Evolutionary conservation across 2,797 vertebrate species (phyloP).

Genomic region (Pipistrellus pipistrellus): DNA sequence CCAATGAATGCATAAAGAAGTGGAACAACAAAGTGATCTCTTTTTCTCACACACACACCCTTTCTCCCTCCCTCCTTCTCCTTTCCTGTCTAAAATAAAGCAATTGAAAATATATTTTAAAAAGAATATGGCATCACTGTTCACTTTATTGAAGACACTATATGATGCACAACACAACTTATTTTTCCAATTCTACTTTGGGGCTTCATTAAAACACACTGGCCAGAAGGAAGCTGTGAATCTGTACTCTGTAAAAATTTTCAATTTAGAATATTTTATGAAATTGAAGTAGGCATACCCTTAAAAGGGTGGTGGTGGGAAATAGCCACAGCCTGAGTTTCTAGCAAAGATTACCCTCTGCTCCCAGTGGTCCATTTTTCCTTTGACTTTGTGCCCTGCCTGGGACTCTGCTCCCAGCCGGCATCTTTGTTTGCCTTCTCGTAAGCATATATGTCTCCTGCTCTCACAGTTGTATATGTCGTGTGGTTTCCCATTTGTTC

Average conservation of each 20-base stretch:
- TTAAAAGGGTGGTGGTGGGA: neutral
- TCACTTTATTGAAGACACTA: neutral
- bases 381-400: neutral
- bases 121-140: neutral
- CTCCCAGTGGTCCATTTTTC: neutral
- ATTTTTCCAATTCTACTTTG: constrained; percentile 53
- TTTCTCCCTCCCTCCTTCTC: neutral
- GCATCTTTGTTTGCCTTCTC: constrained; percentile 43
- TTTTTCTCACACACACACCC: neutral
- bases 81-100: neutral
- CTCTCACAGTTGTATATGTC: constrained; percentile 41
- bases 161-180: neutral
- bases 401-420: neutral
- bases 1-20: neutral
- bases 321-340: neutral
- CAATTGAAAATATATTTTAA: neutral
- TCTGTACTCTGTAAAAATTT: neutral
- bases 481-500: constrained; percentile 65
- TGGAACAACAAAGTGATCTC: neutral
- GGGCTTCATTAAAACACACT: neutral
- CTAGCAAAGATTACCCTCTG: neutral
- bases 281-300: neutral
- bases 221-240: neutral
- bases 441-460: neutral
- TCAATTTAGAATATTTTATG: neutral